Evolutionary conservation across 2,113 vertebrate genomes (phyloP).

Genomic region (Phrynosoma platyrhinos): DNA sequence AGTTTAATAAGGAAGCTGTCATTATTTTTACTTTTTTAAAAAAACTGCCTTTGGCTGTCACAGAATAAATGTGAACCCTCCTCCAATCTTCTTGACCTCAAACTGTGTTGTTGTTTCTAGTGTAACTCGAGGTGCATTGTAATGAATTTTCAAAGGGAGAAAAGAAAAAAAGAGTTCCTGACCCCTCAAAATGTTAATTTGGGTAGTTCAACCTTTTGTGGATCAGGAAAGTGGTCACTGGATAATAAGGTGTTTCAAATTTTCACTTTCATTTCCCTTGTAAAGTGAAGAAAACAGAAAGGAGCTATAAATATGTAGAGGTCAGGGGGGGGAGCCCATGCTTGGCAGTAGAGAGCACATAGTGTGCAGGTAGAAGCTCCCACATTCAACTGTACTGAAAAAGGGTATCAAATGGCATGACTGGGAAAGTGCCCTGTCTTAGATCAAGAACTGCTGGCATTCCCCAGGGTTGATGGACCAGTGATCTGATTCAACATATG

Average conservation of each 20-base stretch:
- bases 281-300: not conserved
- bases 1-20: conserved; percentile 38
- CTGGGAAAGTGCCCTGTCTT: not conserved
- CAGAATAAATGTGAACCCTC: conserved; percentile 24
- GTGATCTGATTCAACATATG: not conserved
- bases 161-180: not conserved
- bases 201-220: not conserved
- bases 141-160: not conserved
- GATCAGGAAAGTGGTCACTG: not conserved
- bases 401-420: not conserved
- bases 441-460: not conserved
- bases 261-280: not conserved
- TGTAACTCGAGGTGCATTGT: conserved; percentile 20
- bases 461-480: not conserved
- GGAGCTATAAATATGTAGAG: not conserved
- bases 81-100: conserved; percentile 41
- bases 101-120: conserved; percentile 30
- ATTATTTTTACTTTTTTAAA: conserved; percentile 53
- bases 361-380: not conserved
- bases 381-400: not conserved
- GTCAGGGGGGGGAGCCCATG: no score
- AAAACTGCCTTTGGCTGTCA: conserved; percentile 39
- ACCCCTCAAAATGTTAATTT: not conserved
- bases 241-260: not conserved
- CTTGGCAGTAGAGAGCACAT: not conserved